A percentile compares a stretch with the other conserved stretches of the same genome.
Evolutionary conservation across 2,888 invertebrate species (phyloP).

Genomic region (Malthinus flaveolus): DNA sequence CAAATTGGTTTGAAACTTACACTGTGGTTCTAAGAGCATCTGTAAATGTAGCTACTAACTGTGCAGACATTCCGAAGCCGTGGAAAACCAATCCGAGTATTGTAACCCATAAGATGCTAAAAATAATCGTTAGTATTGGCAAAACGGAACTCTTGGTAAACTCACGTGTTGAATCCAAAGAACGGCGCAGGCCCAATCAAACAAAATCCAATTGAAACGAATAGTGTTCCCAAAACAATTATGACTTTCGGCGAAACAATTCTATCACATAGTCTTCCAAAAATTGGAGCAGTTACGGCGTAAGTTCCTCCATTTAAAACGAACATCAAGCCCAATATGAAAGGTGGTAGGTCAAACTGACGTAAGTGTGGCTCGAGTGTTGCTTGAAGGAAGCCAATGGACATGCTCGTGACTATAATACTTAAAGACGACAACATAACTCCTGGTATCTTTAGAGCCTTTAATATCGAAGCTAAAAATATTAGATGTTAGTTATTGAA

Average conservation of each 20-base stretch:
- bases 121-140: not conserved
- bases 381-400: constrained; percentile 86
- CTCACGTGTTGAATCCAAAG: constrained; percentile 65
- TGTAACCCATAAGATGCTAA: constrained; percentile 67
- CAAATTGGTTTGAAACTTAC: constrained; percentile 59
- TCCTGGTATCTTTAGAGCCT: constrained; percentile 72
- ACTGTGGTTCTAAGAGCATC: constrained; percentile 79
- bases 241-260: constrained; percentile 67
- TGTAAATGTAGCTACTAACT: constrained; percentile 83
- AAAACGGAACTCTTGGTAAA: too few relatives aligned
- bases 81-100: constrained; percentile 75
- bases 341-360: constrained; percentile 69
- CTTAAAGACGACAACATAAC: constrained; percentile 70
- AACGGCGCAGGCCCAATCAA: constrained; percentile 83
- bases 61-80: constrained; percentile 82
- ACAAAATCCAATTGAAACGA: constrained; percentile 70
- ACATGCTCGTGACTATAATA: constrained; percentile 77
- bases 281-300: constrained; percentile 75
- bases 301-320: constrained; percentile 82
- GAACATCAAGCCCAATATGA: constrained; percentile 78
- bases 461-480: constrained; percentile 64
- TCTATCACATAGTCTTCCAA: constrained; percentile 82
- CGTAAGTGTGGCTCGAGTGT: constrained; percentile 87
- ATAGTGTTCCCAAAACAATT: constrained; percentile 67
- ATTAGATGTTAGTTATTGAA: not conserved